Conservation (phyloP, 2,113 vertebrate genomes). For the Oryctolagus cuniculus region mOryCun1.1 NC_091440.1:114834501-114835000, state of each 20-base stretch:
- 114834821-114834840: background rate
- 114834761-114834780: background rate
- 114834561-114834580: background rate
- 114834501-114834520: background rate
- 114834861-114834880: background rate
- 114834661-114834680: background rate
- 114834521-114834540: background rate
- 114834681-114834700: background rate
- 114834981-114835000: background rate
- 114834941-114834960: background rate
- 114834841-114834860: background rate
- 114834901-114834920: background rate
- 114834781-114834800: background rate
- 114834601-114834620: background rate
- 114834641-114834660: background rate
- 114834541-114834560: background rate
- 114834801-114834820: background rate
- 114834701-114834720: background rate
- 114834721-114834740: background rate
- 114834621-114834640: background rate
- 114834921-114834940: background rate
- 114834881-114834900: background rate
- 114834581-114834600: background rate
- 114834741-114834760: background rate
- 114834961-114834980: background rate